Percentiles rank a stretch among this genome's conserved stretches.
phyloP scores from a whole-genome alignment of 1,140 invertebrate genomes.

The Pogonognathellus flavescens region DNA sequence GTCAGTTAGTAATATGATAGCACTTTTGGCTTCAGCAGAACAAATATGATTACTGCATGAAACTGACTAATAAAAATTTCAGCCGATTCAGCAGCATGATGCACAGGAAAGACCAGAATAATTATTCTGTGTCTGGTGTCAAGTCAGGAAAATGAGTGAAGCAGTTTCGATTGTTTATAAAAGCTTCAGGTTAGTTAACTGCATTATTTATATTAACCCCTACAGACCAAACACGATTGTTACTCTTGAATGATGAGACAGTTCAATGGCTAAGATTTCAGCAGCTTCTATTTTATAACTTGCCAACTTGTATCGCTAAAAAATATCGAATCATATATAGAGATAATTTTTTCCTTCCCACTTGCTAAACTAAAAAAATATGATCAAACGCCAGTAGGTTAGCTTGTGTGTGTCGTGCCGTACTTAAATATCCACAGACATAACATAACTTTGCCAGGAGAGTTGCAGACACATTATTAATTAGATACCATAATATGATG shows the following conservation, averaged over 20 bases:
- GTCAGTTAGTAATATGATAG: too few species aligned
- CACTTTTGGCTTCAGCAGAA: too few species aligned
- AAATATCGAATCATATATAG: background rate
- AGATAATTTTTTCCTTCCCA: too few species aligned
- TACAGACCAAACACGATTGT: background rate
- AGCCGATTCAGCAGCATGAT: too few species aligned
- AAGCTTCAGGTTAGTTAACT: background rate
- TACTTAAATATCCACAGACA: conserved; percentile 4
- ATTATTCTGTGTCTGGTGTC: background rate
- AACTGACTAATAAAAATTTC: too few species aligned
- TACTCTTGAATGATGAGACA: conserved; percentile 2
- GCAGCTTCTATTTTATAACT: background rate
- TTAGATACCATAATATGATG: conserved; percentile 4
- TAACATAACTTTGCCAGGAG: background rate
- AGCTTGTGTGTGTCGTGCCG: background rate
- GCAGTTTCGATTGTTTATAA: background rate
- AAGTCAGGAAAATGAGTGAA: background rate
- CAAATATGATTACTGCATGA: too few species aligned
- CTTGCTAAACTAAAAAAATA: too few species aligned
- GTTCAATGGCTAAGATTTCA: conserved; percentile 2
- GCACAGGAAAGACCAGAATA: too few species aligned
- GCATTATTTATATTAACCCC: background rate
- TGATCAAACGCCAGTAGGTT: background rate
- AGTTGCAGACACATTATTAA: conserved; percentile 12
- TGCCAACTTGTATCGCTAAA: background rate